Percentiles rank a stretch among this genome's conserved stretches.
These are phyloP conservation scores for Siniperca obscura DNA, from an alignment of 2,797 vertebrate species.

Conservation along the genomic window DNA sequence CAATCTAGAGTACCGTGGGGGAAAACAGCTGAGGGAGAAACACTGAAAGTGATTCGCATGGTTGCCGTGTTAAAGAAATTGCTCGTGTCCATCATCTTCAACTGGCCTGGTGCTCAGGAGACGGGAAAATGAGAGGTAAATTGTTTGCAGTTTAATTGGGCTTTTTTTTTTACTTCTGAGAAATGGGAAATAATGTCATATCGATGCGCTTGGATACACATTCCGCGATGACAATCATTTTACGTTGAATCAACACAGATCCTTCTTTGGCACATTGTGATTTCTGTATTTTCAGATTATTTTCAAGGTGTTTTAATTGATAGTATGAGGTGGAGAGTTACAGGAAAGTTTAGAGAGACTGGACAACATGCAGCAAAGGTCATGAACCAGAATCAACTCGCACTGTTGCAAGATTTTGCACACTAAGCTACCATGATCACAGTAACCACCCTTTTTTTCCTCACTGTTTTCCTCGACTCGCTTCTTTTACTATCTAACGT, in stretches of 20 bases:
- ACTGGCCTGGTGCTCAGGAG: conserved; percentile 60
- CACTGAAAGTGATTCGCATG: conserved; percentile 75
- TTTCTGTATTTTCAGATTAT: conserved; percentile 24
- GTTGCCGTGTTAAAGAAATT: conserved; percentile 75
- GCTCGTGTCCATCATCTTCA: conserved; percentile 78
- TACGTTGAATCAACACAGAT: conserved; percentile 6
- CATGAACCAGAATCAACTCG: conserved; percentile 19
- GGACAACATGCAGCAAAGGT: conserved; percentile 14
- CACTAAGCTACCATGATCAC: conserved; percentile 6
- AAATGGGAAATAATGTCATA: conserved; percentile 11
- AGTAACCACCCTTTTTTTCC: neutral
- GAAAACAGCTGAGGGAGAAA: conserved; percentile 55
- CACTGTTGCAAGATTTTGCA: conserved; percentile 4
- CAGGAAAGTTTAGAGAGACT: conserved; percentile 7
- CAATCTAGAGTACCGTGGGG: conserved; percentile 68
- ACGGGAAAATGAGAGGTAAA: conserved; percentile 72
- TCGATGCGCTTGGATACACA: conserved; percentile 28
- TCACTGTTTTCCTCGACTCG: conserved; percentile 6
- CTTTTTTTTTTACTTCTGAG: conserved; percentile 44
- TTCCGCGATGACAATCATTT: conserved; percentile 26
- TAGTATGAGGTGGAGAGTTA: neutral
- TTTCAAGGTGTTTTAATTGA: conserved; percentile 20
- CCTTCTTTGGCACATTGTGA: neutral
- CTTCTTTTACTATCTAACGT: conserved; percentile 32
- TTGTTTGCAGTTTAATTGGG: conserved; percentile 73